Conservation (phyloP, 2,888 invertebrate genomes). For the Coecobrya sp. region DNA sequence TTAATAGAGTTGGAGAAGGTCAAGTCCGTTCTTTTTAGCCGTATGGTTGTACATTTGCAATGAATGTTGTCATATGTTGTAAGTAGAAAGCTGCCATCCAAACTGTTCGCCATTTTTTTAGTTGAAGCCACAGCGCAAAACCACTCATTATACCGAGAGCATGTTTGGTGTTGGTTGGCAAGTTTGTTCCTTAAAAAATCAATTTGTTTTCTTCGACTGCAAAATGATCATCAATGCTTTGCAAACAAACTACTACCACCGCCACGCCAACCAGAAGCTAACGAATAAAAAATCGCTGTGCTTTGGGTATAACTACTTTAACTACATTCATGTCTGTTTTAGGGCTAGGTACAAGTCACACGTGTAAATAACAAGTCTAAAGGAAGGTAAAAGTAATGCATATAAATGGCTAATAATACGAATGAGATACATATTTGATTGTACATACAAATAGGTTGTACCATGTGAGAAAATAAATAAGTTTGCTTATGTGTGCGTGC, state of each 20-base stretch:
- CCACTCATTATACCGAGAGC: not conserved
- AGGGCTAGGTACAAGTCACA: conserved; percentile 81
- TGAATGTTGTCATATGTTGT: not conserved
- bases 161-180: conserved; percentile 47
- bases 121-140: conserved; percentile 3
- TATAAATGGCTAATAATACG: conserved; percentile 58
- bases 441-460: conserved; percentile 31
- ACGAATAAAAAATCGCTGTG: conserved; percentile 32
- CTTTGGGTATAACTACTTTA: no score
- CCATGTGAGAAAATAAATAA: conserved; percentile 48
- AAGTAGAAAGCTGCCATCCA: conserved; percentile 30
- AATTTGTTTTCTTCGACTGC: conserved; percentile 80
- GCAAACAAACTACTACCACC: conserved; percentile 55
- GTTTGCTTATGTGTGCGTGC: not conserved
- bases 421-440: conserved; percentile 73
- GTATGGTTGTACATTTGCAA: conserved; percentile 25
- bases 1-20: conserved; percentile 84
- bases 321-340: conserved; percentile 56
- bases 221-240: conserved; percentile 64
- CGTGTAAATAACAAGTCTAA: conserved; percentile 75
- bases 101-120: conserved; percentile 34
- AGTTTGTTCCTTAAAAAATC: conserved; percentile 70
- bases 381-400: conserved; percentile 47
- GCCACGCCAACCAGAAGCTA: conserved; percentile 26
- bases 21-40: conserved; percentile 72